Evolutionary conservation across 2,113 vertebrate species (phyloP).

Genomic region (Cavia aperea): DNA sequence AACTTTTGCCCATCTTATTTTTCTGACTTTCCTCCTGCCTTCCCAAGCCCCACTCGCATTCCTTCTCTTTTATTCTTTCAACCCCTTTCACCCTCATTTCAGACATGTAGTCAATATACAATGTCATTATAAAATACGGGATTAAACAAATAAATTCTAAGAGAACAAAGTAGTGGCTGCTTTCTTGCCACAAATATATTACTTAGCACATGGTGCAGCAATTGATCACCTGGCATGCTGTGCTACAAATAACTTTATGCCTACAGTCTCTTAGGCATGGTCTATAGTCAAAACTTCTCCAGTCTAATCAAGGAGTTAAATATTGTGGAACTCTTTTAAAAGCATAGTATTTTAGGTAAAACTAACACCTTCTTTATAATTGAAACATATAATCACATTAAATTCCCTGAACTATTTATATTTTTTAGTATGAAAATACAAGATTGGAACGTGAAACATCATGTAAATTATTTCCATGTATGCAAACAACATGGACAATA

Average conservation of each 20-base stretch:
- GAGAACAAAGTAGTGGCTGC: not conserved
- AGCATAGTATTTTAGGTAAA: not conserved
- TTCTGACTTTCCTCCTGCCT: not conserved
- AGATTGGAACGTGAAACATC: not conserved
- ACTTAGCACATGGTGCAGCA: not conserved
- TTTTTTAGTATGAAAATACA: not conserved
- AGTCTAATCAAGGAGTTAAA: not conserved
- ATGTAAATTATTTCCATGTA: not conserved
- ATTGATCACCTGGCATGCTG: not conserved
- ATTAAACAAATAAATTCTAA: not conserved
- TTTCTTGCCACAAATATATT: not conserved
- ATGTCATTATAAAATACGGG: not conserved
- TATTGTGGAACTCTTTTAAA: not conserved
- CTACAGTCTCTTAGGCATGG: not conserved
- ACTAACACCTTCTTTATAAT: not conserved
- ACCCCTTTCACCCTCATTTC: not conserved
- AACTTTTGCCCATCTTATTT: not conserved
- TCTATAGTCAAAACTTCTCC: not conserved
- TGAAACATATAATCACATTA: not conserved
- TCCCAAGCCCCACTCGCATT: not conserved
- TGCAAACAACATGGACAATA: not conserved
- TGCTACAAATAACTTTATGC: not conserved
- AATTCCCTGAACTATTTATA: not conserved
- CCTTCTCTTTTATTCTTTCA: not conserved
- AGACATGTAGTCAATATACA: not conserved